These are phyloP conservation scores for Rhinatrema bivittatum DNA, from an alignment of 2,797 vertebrate genomes.

Conservation along the genomic window DNA sequence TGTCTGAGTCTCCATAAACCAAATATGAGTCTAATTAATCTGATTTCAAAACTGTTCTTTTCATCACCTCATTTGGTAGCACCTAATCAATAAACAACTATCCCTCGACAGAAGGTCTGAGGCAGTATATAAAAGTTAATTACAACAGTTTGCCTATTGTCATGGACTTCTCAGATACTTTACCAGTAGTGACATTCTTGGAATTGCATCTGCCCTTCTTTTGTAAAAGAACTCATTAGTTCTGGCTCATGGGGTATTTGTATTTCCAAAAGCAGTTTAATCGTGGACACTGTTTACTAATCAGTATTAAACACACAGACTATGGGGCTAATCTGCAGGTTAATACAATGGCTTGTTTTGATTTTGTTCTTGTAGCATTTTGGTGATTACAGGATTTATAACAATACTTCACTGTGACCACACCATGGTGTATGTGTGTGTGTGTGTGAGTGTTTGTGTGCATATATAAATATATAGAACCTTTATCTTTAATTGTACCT, in stretches of 20 bases:
- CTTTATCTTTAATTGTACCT: too few relatives aligned
- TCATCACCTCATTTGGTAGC: too few relatives aligned
- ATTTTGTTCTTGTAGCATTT: conserved; percentile 50
- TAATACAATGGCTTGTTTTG: conserved; percentile 61
- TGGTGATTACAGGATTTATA: conserved; percentile 51
- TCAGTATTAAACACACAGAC: conserved; percentile 58
- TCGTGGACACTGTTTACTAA: conserved; percentile 67
- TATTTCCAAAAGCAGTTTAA: conserved; percentile 63
- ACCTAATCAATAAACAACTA: conserved; percentile 53
- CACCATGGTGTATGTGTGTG: background rate
- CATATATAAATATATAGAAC: too few relatives aligned
- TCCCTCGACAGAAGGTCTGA: conserved; percentile 20
- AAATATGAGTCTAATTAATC: conserved; percentile 21
- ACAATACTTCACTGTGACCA: conserved; percentile 49
- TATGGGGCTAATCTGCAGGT: conserved; percentile 59
- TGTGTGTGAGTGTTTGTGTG: too few relatives aligned
- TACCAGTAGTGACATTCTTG: conserved; percentile 70
- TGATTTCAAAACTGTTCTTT: conserved; percentile 45
- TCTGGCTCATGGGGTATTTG: conserved; percentile 53
- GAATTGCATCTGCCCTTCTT: conserved; percentile 54
- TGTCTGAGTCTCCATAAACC: conserved; percentile 11
- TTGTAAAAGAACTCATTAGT: conserved; percentile 60
- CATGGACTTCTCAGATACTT: conserved; percentile 49
- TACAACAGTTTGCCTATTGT: conserved; percentile 49
- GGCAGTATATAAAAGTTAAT: conserved; percentile 40